A percentile compares a stretch with the other conserved stretches of the same genome.
Conservation (phyloP, 2,888 invertebrate species). For the Volucella zonaria region DNA sequence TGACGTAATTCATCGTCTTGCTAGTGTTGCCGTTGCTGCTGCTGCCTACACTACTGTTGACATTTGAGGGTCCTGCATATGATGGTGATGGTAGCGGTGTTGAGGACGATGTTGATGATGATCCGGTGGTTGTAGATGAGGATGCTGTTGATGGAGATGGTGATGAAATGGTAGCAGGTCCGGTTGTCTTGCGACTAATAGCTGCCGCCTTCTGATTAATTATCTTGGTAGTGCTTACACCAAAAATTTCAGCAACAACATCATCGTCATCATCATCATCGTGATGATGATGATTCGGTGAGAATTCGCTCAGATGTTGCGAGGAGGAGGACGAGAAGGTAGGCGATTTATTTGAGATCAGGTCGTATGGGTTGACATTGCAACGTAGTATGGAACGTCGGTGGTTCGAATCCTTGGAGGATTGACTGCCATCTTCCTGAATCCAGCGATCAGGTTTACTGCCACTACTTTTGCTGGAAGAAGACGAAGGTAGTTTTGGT, state of each 20-base stretch:
- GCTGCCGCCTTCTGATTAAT: conserved; percentile 58
- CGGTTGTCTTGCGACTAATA: conserved; percentile 63
- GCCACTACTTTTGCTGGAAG: conserved; percentile 1
- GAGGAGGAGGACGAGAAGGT: conserved; percentile 55
- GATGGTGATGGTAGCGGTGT: conserved; percentile 76
- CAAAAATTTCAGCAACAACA: conserved; percentile 78
- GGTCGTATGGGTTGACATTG: conserved; percentile 92
- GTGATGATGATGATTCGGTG: conserved; percentile 84
- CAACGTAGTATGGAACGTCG: conserved; percentile 91
- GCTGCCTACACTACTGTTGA: background rate
- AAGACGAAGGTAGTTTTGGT: conserved; percentile 19
- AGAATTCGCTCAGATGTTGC: conserved; percentile 82
- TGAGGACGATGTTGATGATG: conserved; percentile 66
- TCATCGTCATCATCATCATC: conserved; percentile 83
- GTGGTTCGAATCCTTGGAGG: conserved; percentile 77
- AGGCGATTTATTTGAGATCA: conserved; percentile 85
- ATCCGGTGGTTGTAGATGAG: conserved; percentile 75
- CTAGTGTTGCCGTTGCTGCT: conserved; percentile 10
- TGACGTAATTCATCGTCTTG: conserved; percentile 81
- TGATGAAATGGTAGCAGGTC: conserved; percentile 42
- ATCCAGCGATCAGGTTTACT: conserved; percentile 79
- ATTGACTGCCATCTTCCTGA: conserved; percentile 78
- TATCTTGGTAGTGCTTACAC: conserved; percentile 31
- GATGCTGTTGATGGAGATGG: conserved; percentile 56
- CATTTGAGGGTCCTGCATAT: conserved; percentile 70